These are phyloP conservation scores for Drosophila pseudotakahashii DNA, from an alignment of 2,888 invertebrate genomes.

Conservation along the genomic window DNA sequence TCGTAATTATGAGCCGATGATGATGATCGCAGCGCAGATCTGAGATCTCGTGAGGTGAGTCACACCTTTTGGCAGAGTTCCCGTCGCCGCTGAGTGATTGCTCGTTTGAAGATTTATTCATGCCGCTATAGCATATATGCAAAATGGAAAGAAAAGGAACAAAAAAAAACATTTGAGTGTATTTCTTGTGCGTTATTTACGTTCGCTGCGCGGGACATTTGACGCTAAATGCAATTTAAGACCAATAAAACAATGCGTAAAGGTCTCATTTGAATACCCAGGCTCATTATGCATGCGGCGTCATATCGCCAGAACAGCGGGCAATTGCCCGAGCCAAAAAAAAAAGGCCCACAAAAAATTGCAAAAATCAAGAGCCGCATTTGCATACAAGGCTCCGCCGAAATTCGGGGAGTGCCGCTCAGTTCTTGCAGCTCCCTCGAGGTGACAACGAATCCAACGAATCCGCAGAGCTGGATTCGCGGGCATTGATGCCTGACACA, in stretches of 20 bases:
- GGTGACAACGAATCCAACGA: constrained; percentile 64
- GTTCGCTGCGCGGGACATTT: constrained; percentile 66
- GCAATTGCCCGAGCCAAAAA: constrained; percentile 58
- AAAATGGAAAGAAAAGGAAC: constrained; percentile 6
- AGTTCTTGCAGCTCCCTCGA: constrained; percentile 53
- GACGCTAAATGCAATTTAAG: constrained; percentile 79
- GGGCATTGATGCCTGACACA: constrained; percentile 61
- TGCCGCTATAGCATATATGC: constrained; percentile 26
- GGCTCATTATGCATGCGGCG: constrained; percentile 77
- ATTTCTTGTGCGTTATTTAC: constrained; percentile 52
- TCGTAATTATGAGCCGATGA: constrained; percentile 4
- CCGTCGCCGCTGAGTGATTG: constrained; percentile 67
- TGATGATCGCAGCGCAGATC: neutral
- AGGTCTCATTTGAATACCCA: constrained; percentile 68
- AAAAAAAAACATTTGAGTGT: constrained; percentile 10
- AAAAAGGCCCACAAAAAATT: constrained; percentile 25
- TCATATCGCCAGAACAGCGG: constrained; percentile 71
- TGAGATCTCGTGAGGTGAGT: constrained; percentile 28
- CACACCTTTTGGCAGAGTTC: constrained; percentile 67
- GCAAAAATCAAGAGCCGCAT: constrained; percentile 41
- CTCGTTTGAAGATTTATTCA: constrained; percentile 64
- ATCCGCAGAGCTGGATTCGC: constrained; percentile 27
- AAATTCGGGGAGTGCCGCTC: constrained; percentile 63
- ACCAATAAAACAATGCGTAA: constrained; percentile 73
- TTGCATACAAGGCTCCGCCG: constrained; percentile 60